Evolutionary conservation across 2,113 vertebrate species (phyloP).

Genomic region (Nettapus auritus): DNA sequence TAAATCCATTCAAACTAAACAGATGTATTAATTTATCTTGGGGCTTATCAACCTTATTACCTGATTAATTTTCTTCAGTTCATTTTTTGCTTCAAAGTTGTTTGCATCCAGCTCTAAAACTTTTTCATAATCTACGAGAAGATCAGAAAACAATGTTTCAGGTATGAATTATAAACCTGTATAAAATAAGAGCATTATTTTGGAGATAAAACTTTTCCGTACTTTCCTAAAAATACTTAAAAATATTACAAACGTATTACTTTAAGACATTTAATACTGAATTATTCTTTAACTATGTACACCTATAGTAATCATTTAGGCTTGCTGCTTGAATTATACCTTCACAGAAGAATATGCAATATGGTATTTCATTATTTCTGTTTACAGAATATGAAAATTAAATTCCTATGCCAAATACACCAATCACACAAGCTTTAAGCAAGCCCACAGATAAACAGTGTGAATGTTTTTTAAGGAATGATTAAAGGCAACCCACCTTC

Average conservation of each 20-base stretch:
- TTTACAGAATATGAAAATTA: neutral
- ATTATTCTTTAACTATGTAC: neutral
- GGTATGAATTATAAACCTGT: neutral
- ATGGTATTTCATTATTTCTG: neutral
- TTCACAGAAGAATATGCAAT: neutral
- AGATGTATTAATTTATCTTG: neutral
- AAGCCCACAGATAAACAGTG: neutral
- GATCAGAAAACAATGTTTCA: neutral
- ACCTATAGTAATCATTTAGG: neutral
- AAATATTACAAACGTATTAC: neutral
- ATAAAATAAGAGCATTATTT: neutral
- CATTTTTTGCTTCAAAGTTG: constrained; percentile 88
- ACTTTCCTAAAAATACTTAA: neutral
- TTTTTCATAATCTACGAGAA: constrained; percentile 88
- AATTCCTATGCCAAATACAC: neutral
- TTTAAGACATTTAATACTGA: neutral
- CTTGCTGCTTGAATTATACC: neutral
- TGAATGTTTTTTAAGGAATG: neutral
- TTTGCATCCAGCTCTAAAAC: constrained; percentile 87
- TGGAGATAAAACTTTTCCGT: neutral
- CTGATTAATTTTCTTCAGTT: constrained; percentile 87
- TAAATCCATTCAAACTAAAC: neutral
- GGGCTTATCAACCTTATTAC: constrained; percentile 65
- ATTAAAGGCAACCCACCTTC: constrained; percentile 77
- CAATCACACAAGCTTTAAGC: neutral